Base-by-base conservation (phyloP, 2,113 vertebrate species). In the Poecile atricapillus region DNA sequence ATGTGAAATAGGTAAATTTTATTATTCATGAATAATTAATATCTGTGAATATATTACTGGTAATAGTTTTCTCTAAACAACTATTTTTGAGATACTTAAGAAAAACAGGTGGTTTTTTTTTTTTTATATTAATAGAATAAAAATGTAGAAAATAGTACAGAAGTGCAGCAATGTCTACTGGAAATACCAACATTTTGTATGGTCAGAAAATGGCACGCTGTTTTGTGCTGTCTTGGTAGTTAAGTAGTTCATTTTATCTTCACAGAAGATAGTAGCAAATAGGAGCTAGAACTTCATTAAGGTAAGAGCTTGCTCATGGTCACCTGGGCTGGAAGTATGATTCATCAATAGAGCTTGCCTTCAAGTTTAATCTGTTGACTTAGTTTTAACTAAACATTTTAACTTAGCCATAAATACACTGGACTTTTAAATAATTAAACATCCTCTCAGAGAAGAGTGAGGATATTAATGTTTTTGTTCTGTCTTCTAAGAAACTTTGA, bases 11-110 rank as follows among this genome's bases (percentile, higher is more conserved):
- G 24, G 55, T 63, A 41, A 28, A 46, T 77, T 89, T 95, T 95
- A 91, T 92, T 94, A 93, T 92, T 96, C 7, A 75, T 96, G 9
- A 73, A 53, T 95, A 95, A 94, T 95, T 97, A 55, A 79, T 90
- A 53, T 60, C n/a, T 93, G 60, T 90, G 69, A 97, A 94, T 97
- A 83, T 90, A 86, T 95, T 95, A 76, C 68, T 97, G 52, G 60
- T 65, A 77, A 81, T 78, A 95, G 19, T 80, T 96, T 97, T 95
- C 53, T 84, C 80, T 80, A 39, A 91, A 93, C 16, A 94, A 80
- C 55, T 90, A 41, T 75, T 90, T 79, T 49, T 92, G 20, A 67
- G 44, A 83, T 77, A 90, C 20, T 53, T 84, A 24, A 83, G 65
- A 92, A 55, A 75, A 44, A 74, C 11, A 23, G 15, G 10, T 62